Percentiles rank a stretch among this genome's conserved stretches.
These are phyloP conservation scores for Gari tellinella DNA, from an alignment of 2,888 invertebrate species.

Conservation along the genomic window DNA sequence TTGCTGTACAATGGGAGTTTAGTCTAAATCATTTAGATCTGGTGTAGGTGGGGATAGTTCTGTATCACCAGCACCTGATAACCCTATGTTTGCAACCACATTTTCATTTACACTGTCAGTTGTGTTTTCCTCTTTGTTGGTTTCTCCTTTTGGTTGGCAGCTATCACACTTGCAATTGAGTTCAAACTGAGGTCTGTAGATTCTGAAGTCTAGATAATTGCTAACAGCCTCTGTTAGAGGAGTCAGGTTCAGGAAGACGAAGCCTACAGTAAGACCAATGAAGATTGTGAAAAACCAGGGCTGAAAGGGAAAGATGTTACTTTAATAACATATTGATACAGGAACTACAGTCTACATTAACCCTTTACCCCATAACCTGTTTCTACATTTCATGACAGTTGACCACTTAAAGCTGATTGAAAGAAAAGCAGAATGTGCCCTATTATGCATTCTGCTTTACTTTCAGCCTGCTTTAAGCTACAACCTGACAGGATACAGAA, in stretches of 20 bases:
- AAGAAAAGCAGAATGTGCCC: too few relatives aligned
- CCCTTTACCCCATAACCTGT: too few relatives aligned
- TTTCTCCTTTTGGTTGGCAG: background rate
- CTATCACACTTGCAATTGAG: slow-evolving; percentile 21
- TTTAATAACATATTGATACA: too few relatives aligned
- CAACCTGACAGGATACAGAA: too few relatives aligned
- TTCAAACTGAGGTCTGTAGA: slow-evolving; percentile 24
- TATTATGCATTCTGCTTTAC: too few relatives aligned
- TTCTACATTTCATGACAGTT: too few relatives aligned
- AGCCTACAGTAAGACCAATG: slow-evolving; percentile 26
- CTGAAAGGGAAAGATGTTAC: slow-evolving; percentile 25
- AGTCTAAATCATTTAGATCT: too few relatives aligned
- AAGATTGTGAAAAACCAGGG: slow-evolving; percentile 17
- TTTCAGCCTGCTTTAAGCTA: too few relatives aligned
- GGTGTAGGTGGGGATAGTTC: too few relatives aligned
- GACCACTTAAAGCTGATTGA: too few relatives aligned
- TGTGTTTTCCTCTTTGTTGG: background rate
- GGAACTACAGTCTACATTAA: too few relatives aligned
- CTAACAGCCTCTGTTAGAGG: slow-evolving; percentile 44
- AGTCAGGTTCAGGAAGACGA: slow-evolving; percentile 33
- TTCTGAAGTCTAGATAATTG: slow-evolving; percentile 14
- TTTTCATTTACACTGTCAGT: background rate
- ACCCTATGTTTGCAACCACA: background rate
- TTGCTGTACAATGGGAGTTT: too few relatives aligned
- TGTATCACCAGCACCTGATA: background rate